A percentile compares a stretch with the other conserved stretches of the same genome.
Evolutionary conservation across 1,140 invertebrate species (phyloP).

Genomic region (Temnothorax curvispinosus): DNA sequence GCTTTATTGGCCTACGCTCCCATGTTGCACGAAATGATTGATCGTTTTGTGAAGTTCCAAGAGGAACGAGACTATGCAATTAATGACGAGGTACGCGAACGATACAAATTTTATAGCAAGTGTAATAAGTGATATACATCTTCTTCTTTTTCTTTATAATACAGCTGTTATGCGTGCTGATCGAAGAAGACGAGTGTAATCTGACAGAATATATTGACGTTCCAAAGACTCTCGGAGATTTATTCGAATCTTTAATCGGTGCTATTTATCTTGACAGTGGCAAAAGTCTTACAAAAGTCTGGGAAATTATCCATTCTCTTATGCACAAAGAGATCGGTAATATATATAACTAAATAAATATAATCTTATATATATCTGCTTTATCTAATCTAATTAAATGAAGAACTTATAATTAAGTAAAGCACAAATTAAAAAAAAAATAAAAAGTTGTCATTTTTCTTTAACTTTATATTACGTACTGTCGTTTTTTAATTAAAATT

Average conservation of each 20-base stretch:
- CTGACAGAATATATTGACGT: constrained; percentile 93
- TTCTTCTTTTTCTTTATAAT: constrained; percentile 28
- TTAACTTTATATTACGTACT: neutral
- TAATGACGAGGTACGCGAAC: constrained; percentile 86
- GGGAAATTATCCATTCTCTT: constrained; percentile 91
- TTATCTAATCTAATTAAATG: neutral
- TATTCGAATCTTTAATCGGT: constrained; percentile 97
- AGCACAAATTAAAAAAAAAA: neutral
- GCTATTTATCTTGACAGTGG: constrained; percentile 96
- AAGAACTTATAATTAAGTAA: neutral
- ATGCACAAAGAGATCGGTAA: constrained; percentile 91
- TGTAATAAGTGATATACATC: constrained; percentile 62
- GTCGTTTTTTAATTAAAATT: constrained; percentile 2
- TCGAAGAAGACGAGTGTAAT: constrained; percentile 89
- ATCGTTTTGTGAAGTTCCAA: constrained; percentile 93
- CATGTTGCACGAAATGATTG: constrained; percentile 89
- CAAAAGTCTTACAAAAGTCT: constrained; percentile 92
- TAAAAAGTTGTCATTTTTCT: neutral
- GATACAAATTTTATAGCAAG: constrained; percentile 8
- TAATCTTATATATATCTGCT: neutral
- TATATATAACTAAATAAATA: neutral
- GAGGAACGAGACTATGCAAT: constrained; percentile 89
- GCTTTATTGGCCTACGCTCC: constrained; percentile 89
- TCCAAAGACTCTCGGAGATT: constrained; percentile 97
- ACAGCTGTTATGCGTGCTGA: constrained; percentile 86